Percentiles rank a stretch among this genome's conserved stretches.
Conservation (phyloP, 2,113 vertebrate species). For the Paramormyrops kingsleyae region DNA sequence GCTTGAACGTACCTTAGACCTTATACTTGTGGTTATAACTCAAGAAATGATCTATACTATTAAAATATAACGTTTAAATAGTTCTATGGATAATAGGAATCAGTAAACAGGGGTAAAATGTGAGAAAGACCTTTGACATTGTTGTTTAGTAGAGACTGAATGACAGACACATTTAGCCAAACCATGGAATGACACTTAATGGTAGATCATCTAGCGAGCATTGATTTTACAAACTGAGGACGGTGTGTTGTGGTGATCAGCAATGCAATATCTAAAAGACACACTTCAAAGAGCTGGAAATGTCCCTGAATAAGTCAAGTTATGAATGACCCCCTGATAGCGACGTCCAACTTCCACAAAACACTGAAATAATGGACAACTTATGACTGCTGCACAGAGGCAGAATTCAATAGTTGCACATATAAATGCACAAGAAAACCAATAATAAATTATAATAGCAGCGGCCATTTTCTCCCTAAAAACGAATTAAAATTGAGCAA, state of each 20-base stretch:
- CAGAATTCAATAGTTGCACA: not conserved
- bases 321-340: not conserved
- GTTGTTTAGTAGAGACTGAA: not conserved
- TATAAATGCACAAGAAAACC: not conserved
- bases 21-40: not conserved
- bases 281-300: constrained; percentile 35
- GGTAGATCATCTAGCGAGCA: not conserved
- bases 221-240: constrained; percentile 27
- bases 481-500: not conserved
- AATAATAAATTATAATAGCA: not conserved
- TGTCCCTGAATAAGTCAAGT: not conserved
- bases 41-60: not conserved
- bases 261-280: constrained; percentile 43
- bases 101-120: not conserved
- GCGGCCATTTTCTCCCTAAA: not conserved
- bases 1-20: not conserved
- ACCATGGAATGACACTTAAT: not conserved
- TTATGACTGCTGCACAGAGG: not conserved
- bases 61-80: not conserved
- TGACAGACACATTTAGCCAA: not conserved
- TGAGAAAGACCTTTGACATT: not conserved
- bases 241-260: constrained; percentile 33
- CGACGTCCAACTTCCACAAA: not conserved
- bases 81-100: not conserved
- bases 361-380: not conserved